Base-by-base conservation (phyloP, 2,797 vertebrate genomes). In the Oryzias dopingdopingensis region DNA sequence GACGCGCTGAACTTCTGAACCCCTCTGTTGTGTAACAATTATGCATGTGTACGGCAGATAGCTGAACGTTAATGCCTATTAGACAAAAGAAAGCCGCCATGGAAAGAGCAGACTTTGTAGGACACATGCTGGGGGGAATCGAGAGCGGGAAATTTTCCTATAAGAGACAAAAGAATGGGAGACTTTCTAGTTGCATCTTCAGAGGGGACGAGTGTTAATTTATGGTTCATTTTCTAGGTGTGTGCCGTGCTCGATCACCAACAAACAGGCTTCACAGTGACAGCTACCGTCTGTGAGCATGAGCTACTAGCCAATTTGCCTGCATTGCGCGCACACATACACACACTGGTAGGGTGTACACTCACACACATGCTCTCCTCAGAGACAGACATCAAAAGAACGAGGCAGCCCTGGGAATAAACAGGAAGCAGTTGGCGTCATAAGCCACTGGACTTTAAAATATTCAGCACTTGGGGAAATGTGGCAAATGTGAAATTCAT, bases 301-400 rank as follows among this genome's bases (percentile, higher is more conserved):
- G 55, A 79, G 68, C 60, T 69, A 77, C 65, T 67, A 71, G 74
- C 72, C 76, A 84, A 79, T 74, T 72, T 72, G 68, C 62, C 67
- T 68, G 59, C 59, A 49, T 54, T 49, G 42, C 17, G 6, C 43
- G 49, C 52, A 56, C 32, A 14, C 46, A 42, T 71, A 45, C 74
- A 49, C 65, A 48, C 44, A 54, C 12, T 4, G 7, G 7, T 41
- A 18, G n/a, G 8, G 15, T 26, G 43, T 24, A 41, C 51, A 1
- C 29, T 16, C 47, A 49, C 45, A 50, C 29, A 59, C 49, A 60
- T 41, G 2, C 20, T 49, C 14, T 58, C 65, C 65, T 79, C 55
- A 13, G 62, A 81, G 67, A 67, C 60, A 49, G 37, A 60, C 76
- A 73, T 81, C 76, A 83, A 81, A 81, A 59, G 50, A 23, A 22